Conservation (phyloP, 64 coral and sea anemone species). For the Anthopleura sola region DNA sequence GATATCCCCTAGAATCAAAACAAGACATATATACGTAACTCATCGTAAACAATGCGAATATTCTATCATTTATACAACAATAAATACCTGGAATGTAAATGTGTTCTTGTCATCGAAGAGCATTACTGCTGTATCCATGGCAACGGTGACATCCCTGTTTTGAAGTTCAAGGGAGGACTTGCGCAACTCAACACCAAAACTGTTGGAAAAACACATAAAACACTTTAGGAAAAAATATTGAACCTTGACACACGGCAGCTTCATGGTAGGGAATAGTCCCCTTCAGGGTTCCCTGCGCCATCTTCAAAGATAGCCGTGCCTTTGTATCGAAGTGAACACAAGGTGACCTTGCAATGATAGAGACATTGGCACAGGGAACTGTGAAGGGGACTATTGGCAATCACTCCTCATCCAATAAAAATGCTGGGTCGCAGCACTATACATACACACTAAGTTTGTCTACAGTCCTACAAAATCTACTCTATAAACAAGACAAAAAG, state of each 20-base stretch:
- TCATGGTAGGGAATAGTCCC: no score
- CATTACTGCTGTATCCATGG: constrained; percentile 29
- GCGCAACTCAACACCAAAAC: constrained; percentile 69
- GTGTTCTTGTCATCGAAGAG: constrained; percentile 54
- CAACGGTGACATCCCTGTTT: constrained; percentile 4
- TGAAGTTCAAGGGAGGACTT: constrained; percentile 27
- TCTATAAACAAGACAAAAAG: background rate
- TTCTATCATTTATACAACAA: background rate
- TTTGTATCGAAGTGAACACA: no score
- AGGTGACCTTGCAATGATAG: no score
- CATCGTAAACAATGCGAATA: no score
- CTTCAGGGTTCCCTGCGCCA: no score
- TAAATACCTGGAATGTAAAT: constrained; percentile 66
- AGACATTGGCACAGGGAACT: no score
- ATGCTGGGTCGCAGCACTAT: no score
- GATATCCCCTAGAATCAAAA: constrained; percentile 17
- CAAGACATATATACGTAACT: background rate
- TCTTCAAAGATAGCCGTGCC: no score
- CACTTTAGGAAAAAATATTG: background rate
- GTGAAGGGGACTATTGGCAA: no score
- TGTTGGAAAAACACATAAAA: background rate
- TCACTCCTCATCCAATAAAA: no score
- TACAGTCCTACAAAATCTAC: no score
- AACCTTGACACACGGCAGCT: background rate
- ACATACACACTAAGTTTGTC: no score